Percentiles rank a stretch among this genome's conserved stretches.
phyloP scores from a whole-genome alignment of 2,113 vertebrate species.

The Ceuthmochares aereus region DNA sequence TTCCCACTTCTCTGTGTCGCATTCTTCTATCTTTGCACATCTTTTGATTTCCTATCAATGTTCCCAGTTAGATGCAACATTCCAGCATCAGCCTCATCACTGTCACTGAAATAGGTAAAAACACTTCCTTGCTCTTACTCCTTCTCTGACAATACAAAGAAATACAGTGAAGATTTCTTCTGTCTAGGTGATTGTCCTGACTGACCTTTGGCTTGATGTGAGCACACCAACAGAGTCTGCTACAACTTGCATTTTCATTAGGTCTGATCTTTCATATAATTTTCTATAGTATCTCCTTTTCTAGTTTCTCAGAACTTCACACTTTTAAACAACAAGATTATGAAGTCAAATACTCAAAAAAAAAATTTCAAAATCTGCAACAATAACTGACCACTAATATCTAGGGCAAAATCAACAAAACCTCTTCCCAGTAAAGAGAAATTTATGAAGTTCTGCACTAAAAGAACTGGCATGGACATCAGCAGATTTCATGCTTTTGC shows the following conservation, averaged over 20 bases:
- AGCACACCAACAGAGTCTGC: neutral
- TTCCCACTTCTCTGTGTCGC: neutral
- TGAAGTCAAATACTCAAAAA: neutral
- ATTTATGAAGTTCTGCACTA: neutral
- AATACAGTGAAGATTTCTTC: neutral
- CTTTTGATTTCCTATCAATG: neutral
- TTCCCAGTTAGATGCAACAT: neutral
- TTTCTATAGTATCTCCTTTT: neutral
- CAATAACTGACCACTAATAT: neutral
- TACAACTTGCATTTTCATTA: neutral
- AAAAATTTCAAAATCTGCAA: neutral
- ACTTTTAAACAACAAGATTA: neutral
- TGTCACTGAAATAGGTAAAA: neutral
- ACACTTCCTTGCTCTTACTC: neutral
- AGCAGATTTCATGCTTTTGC: no score
- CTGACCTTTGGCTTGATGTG: neutral
- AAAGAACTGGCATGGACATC: neutral
- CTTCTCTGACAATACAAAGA: neutral
- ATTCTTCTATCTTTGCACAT: neutral
- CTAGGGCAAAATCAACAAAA: neutral
- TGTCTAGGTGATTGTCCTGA: rapidly evolving
- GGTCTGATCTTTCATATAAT: neutral
- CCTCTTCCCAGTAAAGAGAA: neutral
- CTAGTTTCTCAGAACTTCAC: neutral
- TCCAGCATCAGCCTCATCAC: neutral